Conservation (phyloP, 2,797 vertebrate species). For the Paramormyrops hopkinsi region DNA sequence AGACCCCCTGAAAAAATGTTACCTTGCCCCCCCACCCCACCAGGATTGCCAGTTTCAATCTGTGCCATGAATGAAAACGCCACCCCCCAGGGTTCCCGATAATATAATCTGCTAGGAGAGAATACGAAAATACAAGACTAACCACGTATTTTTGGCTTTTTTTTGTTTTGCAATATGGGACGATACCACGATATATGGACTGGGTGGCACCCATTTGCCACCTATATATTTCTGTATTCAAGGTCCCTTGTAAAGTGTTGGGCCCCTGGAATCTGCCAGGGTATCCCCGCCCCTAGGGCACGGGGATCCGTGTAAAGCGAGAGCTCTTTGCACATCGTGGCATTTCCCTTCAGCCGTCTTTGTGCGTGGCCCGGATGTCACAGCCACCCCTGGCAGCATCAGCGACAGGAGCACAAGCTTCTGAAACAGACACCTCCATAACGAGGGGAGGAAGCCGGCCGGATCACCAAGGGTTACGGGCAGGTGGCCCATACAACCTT, state of each 20-base stretch:
- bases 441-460: neutral
- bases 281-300: neutral
- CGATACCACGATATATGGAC: neutral
- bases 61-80: neutral
- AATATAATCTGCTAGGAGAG: neutral
- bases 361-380: neutral
- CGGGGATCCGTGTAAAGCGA: neutral
- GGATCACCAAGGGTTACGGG: neutral
- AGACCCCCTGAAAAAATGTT: neutral
- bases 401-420: neutral
- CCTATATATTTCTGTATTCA: neutral
- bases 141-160: neutral
- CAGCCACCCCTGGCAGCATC: constrained; percentile 33
- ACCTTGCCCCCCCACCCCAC: neutral
- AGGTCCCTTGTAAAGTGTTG: neutral
- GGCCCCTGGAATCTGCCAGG: neutral
- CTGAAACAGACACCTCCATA: constrained; percentile 6
- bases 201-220: neutral
- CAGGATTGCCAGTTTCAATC: neutral
- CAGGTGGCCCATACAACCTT: neutral
- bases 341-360: neutral
- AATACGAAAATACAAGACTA: neutral
- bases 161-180: neutral
- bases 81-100: neutral
- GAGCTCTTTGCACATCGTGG: neutral